These are phyloP conservation scores for Dendrolimus houi DNA, from an alignment of 2,888 invertebrate species.

Conservation along the genomic window DNA sequence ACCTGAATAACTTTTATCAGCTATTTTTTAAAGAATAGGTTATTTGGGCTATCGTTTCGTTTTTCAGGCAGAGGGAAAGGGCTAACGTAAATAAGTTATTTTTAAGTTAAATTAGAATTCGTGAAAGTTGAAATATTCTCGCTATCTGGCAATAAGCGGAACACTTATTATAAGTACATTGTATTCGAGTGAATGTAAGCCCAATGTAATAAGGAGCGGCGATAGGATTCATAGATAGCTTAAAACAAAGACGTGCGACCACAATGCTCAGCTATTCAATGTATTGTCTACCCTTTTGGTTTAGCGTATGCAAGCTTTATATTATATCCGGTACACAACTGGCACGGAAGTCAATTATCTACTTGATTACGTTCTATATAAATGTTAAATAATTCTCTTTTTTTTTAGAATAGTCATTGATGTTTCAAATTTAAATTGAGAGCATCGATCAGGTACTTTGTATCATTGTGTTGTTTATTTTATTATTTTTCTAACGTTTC, in stretches of 20 bases:
- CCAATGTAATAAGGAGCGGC: constrained; percentile 35
- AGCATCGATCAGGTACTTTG: too few relatives aligned
- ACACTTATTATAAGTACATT: constrained; percentile 12
- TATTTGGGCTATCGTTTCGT: too few relatives aligned
- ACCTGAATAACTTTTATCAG: too few relatives aligned
- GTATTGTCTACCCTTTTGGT: constrained; percentile 34
- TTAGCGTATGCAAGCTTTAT: constrained; percentile 7
- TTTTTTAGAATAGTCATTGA: neutral
- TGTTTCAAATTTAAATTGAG: too few relatives aligned
- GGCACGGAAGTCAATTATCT: neutral
- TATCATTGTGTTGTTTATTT: neutral
- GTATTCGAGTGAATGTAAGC: constrained; percentile 25
- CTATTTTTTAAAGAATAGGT: too few relatives aligned
- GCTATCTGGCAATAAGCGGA: neutral
- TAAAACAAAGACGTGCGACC: constrained; percentile 40
- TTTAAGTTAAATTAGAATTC: neutral
- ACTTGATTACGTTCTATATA: constrained; percentile 3
- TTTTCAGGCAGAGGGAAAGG: too few relatives aligned
- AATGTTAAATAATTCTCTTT: neutral
- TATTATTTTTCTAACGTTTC: neutral
- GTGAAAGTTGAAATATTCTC: neutral
- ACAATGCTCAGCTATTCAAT: constrained; percentile 32
- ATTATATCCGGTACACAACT: neutral
- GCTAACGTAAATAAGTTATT: too few relatives aligned
- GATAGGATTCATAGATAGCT: constrained; percentile 47